Conservation (phyloP, 2,888 invertebrate genomes). For the Lasius fuliginosus region DNA sequence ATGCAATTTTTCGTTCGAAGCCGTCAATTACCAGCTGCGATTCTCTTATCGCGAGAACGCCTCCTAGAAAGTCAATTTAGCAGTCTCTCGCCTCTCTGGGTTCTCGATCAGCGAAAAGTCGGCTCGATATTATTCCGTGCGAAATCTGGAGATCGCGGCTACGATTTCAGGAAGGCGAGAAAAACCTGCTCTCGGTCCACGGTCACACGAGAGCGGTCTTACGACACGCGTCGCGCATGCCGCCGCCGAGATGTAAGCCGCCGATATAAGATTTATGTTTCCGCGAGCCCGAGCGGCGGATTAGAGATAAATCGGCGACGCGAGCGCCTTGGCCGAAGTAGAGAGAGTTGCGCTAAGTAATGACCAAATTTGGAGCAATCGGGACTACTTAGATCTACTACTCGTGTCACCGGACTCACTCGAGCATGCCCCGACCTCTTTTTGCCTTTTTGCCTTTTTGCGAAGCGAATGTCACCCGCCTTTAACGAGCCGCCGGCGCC, state of each 20-base stretch:
- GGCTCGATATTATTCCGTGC: conserved; percentile 67
- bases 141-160: conserved; percentile 69
- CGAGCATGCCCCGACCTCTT: neutral
- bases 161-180: conserved; percentile 59
- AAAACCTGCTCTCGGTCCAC: conserved; percentile 70
- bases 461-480: conserved; percentile 13
- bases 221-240: conserved; percentile 72
- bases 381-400: conserved; percentile 45
- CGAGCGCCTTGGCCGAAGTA: conserved; percentile 57
- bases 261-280: conserved; percentile 75
- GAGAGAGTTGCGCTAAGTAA: conserved; percentile 62
- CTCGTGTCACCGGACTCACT: conserved; percentile 26
- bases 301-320: conserved; percentile 72
- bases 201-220: conserved; percentile 61
- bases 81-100: conserved; percentile 58
- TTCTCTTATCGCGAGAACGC: conserved; percentile 66
- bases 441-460: neutral
- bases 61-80: conserved; percentile 73
- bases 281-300: conserved; percentile 62
- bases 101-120: conserved; percentile 58
- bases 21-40: conserved; percentile 71
- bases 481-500: conserved; percentile 21
- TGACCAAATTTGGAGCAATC: conserved; percentile 71
- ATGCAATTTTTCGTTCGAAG: conserved; percentile 57
- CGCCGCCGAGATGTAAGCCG: conserved; percentile 65